phyloP scores from a whole-genome alignment of 2,797 vertebrate genomes.

The Cyclura pinguis region DNA sequence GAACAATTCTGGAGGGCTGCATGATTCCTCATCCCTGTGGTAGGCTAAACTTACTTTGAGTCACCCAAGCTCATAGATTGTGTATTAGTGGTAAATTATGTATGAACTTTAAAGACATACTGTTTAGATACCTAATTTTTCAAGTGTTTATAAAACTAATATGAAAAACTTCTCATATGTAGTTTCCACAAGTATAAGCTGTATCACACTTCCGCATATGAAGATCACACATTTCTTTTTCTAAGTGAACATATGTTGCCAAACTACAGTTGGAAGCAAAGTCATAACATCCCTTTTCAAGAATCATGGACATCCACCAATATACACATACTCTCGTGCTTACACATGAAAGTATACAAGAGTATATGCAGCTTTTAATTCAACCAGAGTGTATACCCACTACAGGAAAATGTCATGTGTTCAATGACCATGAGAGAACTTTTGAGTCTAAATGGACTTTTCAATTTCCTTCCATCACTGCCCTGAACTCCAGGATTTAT shows the following conservation, averaged over 20 bases:
- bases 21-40: no score
- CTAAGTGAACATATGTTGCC: no score
- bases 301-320: no score
- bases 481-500: background rate
- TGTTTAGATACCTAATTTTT: background rate
- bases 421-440: background rate
- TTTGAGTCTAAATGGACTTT: background rate
- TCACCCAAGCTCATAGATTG: background rate
- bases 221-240: no score
- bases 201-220: background rate
- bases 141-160: background rate
- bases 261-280: no score
- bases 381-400: background rate
- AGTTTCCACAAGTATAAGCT: background rate
- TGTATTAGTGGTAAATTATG: background rate
- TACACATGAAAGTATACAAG: no score
- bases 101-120: no score
- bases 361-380: background rate
- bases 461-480: background rate
- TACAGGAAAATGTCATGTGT: background rate
- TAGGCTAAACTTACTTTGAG: no score
- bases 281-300: no score
- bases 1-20: no score
- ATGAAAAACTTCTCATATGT: background rate
- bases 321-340: no score